Evolutionary conservation across 2,888 invertebrate genomes (phyloP).

Genomic region (Hyposoter dolosus): DNA sequence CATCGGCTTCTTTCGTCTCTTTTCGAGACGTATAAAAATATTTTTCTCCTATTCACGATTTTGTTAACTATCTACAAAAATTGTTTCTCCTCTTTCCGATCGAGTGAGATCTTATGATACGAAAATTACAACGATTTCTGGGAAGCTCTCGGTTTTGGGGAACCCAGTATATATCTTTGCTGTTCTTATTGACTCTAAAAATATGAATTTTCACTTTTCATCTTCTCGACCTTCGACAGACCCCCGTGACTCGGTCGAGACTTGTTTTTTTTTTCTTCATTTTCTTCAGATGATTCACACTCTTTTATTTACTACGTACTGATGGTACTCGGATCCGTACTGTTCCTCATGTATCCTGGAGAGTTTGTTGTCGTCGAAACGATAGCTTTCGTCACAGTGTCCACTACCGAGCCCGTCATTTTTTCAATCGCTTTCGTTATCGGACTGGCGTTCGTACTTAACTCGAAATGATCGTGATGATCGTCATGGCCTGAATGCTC

Average conservation of each 20-base stretch:
- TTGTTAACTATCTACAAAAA: slow-evolving; percentile 42
- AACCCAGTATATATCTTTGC: not conserved
- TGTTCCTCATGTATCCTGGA: slow-evolving; percentile 32
- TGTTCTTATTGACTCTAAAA: slow-evolving; percentile 1
- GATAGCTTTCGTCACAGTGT: slow-evolving; percentile 73
- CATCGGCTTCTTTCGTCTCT: not conserved
- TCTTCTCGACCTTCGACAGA: not conserved
- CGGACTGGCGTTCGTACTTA: slow-evolving; percentile 49
- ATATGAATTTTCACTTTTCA: not conserved
- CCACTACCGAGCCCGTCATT: slow-evolving; percentile 75
- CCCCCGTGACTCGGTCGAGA: not conserved
- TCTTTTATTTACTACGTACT: slow-evolving; percentile 51
- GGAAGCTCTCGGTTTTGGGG: not conserved
- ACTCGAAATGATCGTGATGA: slow-evolving; percentile 59
- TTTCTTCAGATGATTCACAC: not conserved
- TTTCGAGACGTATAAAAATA: slow-evolving; percentile 54
- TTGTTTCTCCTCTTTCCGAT: not conserved
- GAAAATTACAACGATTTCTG: not conserved
- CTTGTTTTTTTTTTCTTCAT: not conserved
- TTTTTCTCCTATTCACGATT: slow-evolving; percentile 16
- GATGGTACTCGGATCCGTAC: slow-evolving; percentile 9
- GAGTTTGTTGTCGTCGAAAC: slow-evolving; percentile 68
- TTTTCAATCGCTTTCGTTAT: slow-evolving; percentile 72
- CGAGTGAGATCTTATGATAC: not conserved
- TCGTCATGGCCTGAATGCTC: slow-evolving; percentile 66